Evolutionary conservation across 1,140 invertebrate species (phyloP), one percentile per base, ranked within the genome.

Genomic region (Andrena cerasifolii): DNA sequence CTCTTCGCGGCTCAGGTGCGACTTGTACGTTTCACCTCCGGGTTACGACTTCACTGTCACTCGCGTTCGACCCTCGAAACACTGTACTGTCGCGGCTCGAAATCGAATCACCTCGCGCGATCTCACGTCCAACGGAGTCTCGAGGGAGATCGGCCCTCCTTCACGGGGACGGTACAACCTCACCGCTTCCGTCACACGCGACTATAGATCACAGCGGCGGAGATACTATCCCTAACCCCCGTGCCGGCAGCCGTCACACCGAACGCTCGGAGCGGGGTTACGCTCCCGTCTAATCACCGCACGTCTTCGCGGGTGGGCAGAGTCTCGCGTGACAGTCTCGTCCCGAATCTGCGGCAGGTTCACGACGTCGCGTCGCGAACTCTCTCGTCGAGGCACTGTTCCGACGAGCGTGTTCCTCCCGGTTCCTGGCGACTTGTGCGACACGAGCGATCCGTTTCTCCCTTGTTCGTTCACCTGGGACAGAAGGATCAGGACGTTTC

Each of bases 41-140:
- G 33, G 10, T 45, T 26, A 59, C 10, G n/a, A 43, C 51, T 62
- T 71, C 78, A 77, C 78, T 80, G n/a, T 77, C 83, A 80, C 77
- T 80, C 77, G 78, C 82, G 65, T 28, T 61, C 62, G 63, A 68
- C 53, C 49, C 53, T 54, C 62, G 36, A 8, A 63, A 45, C 76
- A 75, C 81, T 79, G 45, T 54, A 82, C n/a, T n/a, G n/a, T 58
- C 47, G 79, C 2, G 24, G 66, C 21, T 72, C 47, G 62, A 40
- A 63, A 80, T 76, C 72, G 51, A 47, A 78, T 83, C 81, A 66
- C 80, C 80, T 56, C 82, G 76, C 82, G 68, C 65, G 79, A 49
- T 59, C 54, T 49, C 36, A 16, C 53, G 43, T n/a, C 36, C 28
- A 61, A 21, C 49, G 63, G 56, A 67, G 68, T 47, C 45, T 47